Base-by-base conservation (phyloP, 2,797 vertebrate species). In the Lophotriccus pileatus region DNA sequence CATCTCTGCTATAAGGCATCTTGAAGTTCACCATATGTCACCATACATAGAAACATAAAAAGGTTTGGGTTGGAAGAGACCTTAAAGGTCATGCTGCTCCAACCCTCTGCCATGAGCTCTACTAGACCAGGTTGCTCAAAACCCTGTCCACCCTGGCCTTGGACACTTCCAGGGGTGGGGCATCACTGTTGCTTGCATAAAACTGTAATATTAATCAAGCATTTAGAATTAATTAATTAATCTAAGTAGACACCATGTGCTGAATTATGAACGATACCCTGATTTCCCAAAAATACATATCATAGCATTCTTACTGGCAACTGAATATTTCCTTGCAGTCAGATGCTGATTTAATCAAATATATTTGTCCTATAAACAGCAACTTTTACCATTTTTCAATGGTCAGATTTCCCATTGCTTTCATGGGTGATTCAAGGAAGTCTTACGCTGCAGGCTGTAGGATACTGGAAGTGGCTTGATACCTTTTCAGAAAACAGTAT, bases 401-500 rank as follows among this genome's bases (percentile, higher is more conserved):
- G 15, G 15, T 56, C 49, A 43, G 7, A 74, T 84, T 87, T 74
- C 52, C 20, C 16, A 18, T 60, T 21, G 47, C 32, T 87, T 84
- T 89, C 10, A 46, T 0, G 4, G 43, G 24, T 59, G 88, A 53
- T 88, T 90, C 59, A 70, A 76, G 84, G 41, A 77, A 80, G 47
- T 66, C 47, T 91, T 73, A 30, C 25, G 16, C 64, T 23, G 6
- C 68, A 74, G 64, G 37, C 74, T 90, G 58, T 23, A 46, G 44
- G 44, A 81, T 93, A 89, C 92, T 90, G 94, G 90, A 89, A 91
- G 66, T 91, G 76, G 62, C 76, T 78, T 49, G 41, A 49, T 94
- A 49, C 46, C 32, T 80, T 84, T 93, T 88, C 62, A 63, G 85
- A 84, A 75, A 89, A 82, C 69, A 82, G 10, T n/a, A 39, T 32